Evolutionary conservation across 2,888 invertebrate genomes (phyloP).

Genomic region (Lysandra coridon): DNA sequence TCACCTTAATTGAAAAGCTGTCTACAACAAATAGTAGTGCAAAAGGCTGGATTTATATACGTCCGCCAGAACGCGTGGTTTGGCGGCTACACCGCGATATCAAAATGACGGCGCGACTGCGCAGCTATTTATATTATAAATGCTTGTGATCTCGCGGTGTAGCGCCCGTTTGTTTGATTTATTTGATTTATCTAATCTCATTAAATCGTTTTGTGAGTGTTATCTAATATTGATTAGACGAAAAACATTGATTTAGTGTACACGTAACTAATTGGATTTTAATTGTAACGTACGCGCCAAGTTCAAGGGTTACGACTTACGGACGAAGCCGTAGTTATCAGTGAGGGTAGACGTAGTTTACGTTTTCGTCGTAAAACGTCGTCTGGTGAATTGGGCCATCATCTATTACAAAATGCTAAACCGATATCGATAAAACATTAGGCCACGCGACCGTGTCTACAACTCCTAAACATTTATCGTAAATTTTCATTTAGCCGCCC

Average conservation of each 20-base stretch:
- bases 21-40: too few species aligned
- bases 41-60: too few species aligned
- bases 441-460: not conserved
- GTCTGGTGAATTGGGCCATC: not conserved
- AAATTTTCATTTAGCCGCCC: conserved; percentile 2
- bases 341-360: not conserved
- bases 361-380: not conserved
- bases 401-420: not conserved
- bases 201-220: not conserved
- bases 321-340: not conserved
- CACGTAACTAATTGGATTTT: not conserved
- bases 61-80: too few species aligned
- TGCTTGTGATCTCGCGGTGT: too few species aligned
- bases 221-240: not conserved
- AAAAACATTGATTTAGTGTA: not conserved
- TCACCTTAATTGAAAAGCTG: too few species aligned
- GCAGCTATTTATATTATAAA: too few species aligned
- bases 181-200: too few species aligned
- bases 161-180: too few species aligned
- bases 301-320: not conserved
- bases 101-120: too few species aligned
- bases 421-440: conserved; percentile 4
- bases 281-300: not conserved
- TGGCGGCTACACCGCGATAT: too few species aligned
- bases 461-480: not conserved